Conservation (phyloP, 2,888 invertebrate species). For the Polyploca ridens region DNA sequence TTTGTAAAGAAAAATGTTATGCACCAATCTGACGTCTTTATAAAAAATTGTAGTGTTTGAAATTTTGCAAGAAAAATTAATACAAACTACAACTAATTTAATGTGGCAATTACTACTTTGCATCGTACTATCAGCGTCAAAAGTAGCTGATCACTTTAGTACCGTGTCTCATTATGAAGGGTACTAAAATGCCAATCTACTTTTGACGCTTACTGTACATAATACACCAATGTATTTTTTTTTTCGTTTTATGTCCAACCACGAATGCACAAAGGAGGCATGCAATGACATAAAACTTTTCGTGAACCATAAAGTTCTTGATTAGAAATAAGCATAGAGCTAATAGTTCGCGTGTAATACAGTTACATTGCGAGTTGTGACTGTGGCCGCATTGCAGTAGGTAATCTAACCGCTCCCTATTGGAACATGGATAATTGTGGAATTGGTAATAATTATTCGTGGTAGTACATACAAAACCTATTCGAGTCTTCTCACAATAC, state of each 20-base stretch:
- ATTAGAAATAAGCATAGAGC: conserved; percentile 15
- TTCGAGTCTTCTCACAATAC: too few relatives aligned
- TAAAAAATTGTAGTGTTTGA: too few relatives aligned
- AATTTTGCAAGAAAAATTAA: too few relatives aligned
- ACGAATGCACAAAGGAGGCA: background rate
- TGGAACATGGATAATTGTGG: conserved; percentile 33
- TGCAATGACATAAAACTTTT: conserved; percentile 11
- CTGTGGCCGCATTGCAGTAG: conserved; percentile 39
- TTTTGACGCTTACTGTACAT: too few relatives aligned
- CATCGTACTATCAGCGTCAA: too few relatives aligned
- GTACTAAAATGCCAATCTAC: too few relatives aligned
- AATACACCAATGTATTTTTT: background rate
- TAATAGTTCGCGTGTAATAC: conserved; percentile 11
- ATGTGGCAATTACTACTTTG: too few relatives aligned
- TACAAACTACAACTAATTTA: too few relatives aligned
- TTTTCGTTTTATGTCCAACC: background rate
- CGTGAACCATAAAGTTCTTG: conserved; percentile 9
- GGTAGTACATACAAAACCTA: conserved; percentile 16
- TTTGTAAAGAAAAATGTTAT: too few relatives aligned
- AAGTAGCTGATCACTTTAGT: too few relatives aligned
- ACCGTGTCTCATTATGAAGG: too few relatives aligned
- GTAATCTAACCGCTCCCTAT: conserved; percentile 25
- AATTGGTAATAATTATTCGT: conserved; percentile 10
- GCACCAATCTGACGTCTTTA: too few relatives aligned
- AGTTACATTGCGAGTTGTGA: conserved; percentile 26